These are phyloP conservation scores for Propithecus deckenii DNA, from an alignment of 2,797 vertebrate species.

Conservation along the genomic window DNA sequence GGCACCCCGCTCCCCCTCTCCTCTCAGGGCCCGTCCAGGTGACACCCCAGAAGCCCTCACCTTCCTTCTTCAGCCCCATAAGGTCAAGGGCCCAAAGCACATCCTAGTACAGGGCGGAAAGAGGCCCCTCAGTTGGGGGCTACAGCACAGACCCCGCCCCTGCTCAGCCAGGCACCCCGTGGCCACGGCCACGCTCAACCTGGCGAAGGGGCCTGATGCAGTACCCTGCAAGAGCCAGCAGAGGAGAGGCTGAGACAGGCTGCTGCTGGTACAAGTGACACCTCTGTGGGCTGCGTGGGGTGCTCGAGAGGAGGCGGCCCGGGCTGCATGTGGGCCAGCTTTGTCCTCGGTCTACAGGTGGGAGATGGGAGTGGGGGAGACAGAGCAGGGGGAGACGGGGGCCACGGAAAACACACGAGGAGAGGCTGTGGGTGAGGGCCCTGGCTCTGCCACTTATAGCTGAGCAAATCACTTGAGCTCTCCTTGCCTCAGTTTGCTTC, in stretches of 20 bases:
- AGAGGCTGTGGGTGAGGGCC: not conserved
- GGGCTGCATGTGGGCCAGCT: not conserved
- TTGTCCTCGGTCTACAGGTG: not conserved
- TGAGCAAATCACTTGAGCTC: not conserved
- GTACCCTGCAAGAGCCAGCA: not conserved
- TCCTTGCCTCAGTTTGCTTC: not conserved
- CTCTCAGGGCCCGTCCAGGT: not conserved
- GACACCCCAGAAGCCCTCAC: not conserved
- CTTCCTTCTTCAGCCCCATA: not conserved
- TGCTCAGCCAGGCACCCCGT: not conserved
- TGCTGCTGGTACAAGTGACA: not conserved
- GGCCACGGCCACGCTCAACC: not conserved
- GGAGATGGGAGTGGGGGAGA: not conserved
- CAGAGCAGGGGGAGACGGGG: not conserved
- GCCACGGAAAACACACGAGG: accelerated
- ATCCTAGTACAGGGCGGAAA: not conserved
- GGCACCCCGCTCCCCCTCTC: not conserved
- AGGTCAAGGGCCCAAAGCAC: not conserved
- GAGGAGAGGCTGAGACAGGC: not conserved
- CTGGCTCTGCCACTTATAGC: not conserved
- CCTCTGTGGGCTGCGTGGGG: not conserved
- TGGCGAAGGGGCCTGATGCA: not conserved
- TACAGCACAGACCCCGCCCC: too few species aligned
- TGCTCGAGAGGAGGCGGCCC: not conserved
- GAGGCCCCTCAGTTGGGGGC: accelerated